Evolutionary conservation across 2,797 vertebrate species (phyloP), one percentile per base, ranked within the genome.

Genomic region (Cossypha dichroa): DNA sequence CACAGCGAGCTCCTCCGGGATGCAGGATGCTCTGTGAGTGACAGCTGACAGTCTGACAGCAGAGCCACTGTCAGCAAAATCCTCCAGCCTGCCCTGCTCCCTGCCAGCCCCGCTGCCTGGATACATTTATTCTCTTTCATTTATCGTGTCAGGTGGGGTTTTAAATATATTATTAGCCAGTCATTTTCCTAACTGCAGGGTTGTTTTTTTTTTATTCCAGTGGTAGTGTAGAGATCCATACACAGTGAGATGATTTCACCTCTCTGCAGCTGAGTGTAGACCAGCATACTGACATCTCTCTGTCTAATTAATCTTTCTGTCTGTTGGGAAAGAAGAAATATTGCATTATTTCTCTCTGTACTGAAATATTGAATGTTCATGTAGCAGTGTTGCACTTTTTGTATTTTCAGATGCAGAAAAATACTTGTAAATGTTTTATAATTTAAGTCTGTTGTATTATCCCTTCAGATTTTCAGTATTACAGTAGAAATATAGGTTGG

Each of bases 1-100:
- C 99, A 98, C 98, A 36, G 98, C 98, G 99, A 99, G 98, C 99
- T 99, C 99, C 99, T 98, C 97, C 88, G 99, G 99, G 99, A 99
- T 97, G 98, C 96, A 97, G 93, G 98, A 98, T 97, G 99, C 97
- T 97, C 98, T 45, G 89, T 99, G 99, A 99, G 98, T 99, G 99
- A 99, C 99, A 99, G 99, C 98, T 99, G 99, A 99, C 36, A 8
- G 36, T 8, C 36, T 36, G 34, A 36, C 34, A 36, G 34, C 34
- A 36, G 34, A 36, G 34, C 34, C 34, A 36, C 98, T 97, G 97
- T 97, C 98, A 98, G 98, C 97, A 97, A 29, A 94, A 97, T 70
- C 78, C 60, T 74, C 33, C 49, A 68, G 96, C 60, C 97, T 95
- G 90, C 91, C 91, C 81, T 86, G 95, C 77, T 97, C 97, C 97